phyloP scores from a whole-genome alignment of 2,797 vertebrate genomes.

The Enteromius mattozi region DNA sequence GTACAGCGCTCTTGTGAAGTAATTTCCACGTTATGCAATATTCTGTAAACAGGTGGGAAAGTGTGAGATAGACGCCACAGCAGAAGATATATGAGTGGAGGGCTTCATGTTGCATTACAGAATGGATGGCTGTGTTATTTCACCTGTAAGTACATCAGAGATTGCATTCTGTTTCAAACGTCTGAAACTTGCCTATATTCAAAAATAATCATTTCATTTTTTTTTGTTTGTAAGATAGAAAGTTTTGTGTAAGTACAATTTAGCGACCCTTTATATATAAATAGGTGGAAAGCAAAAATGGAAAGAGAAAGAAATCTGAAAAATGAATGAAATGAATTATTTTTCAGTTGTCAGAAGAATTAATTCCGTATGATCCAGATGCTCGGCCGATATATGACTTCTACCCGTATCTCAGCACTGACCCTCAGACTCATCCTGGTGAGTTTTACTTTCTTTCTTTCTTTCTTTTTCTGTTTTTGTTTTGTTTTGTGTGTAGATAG shows the following conservation, averaged over 20 bases:
- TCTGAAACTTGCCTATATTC: neutral
- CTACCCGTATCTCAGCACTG: conserved; percentile 87
- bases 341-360: conserved; percentile 84
- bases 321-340: neutral
- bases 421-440: conserved; percentile 89
- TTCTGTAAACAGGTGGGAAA: conserved; percentile 65
- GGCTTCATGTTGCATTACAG: conserved; percentile 86
- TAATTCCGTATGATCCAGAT: conserved; percentile 84
- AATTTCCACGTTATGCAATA: conserved; percentile 46
- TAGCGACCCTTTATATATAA: neutral
- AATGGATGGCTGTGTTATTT: conserved; percentile 94
- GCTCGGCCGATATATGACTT: conserved; percentile 87
- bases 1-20: conserved; percentile 26
- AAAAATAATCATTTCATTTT: neutral
- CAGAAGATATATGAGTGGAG: conserved; percentile 47
- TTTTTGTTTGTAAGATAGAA: neutral
- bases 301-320: neutral
- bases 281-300: neutral
- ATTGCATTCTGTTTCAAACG: neutral
- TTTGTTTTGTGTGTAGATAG: no score
- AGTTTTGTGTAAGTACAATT: neutral
- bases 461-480: no score
- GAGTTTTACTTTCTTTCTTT: neutral
- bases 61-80: conserved; percentile 63
- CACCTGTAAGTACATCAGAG: conserved; percentile 85